A percentile compares a stretch with the other conserved stretches of the same genome.
These are phyloP conservation scores for Papilio elwesi DNA, from an alignment of 2,888 invertebrate species.

Conservation along the genomic window DNA sequence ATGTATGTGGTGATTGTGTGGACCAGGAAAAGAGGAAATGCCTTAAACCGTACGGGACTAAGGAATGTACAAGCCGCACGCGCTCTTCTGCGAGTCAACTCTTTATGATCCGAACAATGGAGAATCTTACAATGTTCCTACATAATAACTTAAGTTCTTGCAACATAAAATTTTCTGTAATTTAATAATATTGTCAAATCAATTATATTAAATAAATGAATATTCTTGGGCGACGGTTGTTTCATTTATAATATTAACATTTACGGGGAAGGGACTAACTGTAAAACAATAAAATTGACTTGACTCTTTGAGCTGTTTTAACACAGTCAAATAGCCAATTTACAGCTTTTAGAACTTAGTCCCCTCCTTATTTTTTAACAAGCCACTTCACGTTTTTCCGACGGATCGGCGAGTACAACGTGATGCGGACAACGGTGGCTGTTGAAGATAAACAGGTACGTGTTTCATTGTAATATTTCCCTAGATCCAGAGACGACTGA, in stretches of 20 bases:
- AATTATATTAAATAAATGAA: neutral
- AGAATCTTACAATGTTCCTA: neutral
- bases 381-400: neutral
- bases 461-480: neutral
- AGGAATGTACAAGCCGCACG: neutral
- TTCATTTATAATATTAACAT: neutral
- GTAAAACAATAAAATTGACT: neutral
- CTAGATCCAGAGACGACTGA: neutral
- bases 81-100: neutral
- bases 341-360: neutral
- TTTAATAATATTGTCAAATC: neutral
- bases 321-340: neutral
- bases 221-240: neutral
- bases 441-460: slow-evolving; percentile 1
- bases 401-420: neutral
- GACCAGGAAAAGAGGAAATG: neutral
- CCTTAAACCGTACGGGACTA: neutral
- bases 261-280: neutral
- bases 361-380: neutral
- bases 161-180: neutral
- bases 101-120: neutral
- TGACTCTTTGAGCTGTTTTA: too few species aligned
- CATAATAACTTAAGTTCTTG: neutral
- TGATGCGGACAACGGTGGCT: neutral
- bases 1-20: too few species aligned